A percentile compares a stretch with the other conserved stretches of the same genome.
phyloP scores from a whole-genome alignment of 2,888 invertebrate species.

The Bedellia somnulentella region DNA sequence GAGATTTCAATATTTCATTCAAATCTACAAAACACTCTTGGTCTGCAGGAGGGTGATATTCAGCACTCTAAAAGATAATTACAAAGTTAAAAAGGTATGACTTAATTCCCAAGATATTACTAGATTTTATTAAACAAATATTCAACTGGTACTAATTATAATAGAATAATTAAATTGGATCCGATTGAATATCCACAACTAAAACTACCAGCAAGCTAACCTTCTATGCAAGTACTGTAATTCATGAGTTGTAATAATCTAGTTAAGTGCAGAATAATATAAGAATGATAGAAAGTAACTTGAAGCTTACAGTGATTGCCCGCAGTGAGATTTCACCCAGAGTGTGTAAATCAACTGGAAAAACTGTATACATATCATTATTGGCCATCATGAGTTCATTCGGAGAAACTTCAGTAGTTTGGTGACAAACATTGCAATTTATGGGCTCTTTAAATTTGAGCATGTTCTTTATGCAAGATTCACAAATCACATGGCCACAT shows the following conservation, averaged over 20 bases:
- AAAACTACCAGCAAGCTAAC: too few species aligned
- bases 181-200: too few species aligned
- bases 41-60: too few species aligned
- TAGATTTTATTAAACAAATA: too few species aligned
- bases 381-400: slow-evolving; percentile 14
- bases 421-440: slow-evolving; percentile 48
- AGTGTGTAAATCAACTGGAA: slow-evolving; percentile 35
- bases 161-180: too few species aligned
- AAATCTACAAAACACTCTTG: slow-evolving; percentile 27
- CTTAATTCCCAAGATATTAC: too few species aligned
- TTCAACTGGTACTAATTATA: too few species aligned
- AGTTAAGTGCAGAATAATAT: too few species aligned
- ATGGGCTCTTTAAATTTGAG: slow-evolving; percentile 36
- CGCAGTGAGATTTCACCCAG: slow-evolving; percentile 34
- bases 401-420: slow-evolving; percentile 20
- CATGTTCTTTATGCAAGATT: slow-evolving; percentile 56
- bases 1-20: slow-evolving; percentile 21
- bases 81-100: too few species aligned
- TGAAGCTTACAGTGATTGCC: slow-evolving; percentile 21
- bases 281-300: neutral
- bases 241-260: too few species aligned
- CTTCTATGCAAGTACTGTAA: too few species aligned
- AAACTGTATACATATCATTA: slow-evolving; percentile 21
- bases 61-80: too few species aligned
- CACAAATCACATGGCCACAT: slow-evolving; percentile 72